Evolutionary conservation across 2,797 vertebrate genomes (phyloP).

Genomic region (Scyliorhinus canicula): DNA sequence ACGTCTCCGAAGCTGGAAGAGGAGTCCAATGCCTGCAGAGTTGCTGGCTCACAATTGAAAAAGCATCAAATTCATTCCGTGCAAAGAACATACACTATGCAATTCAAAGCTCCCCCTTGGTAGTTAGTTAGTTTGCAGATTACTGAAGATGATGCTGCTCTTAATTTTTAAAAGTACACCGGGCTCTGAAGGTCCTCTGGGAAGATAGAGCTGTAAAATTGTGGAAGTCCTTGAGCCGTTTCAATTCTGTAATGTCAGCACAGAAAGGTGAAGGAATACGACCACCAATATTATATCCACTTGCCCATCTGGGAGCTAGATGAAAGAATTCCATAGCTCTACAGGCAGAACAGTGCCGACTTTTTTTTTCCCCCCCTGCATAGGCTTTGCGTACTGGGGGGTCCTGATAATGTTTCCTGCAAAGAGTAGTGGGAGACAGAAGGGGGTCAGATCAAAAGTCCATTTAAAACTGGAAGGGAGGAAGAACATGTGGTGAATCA

Average conservation of each 20-base stretch:
- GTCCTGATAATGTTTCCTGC: constrained; percentile 29
- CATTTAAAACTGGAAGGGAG: constrained; percentile 13
- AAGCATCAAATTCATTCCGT: not conserved
- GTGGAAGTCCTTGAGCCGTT: not conserved
- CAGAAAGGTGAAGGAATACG: not conserved
- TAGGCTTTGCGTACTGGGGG: constrained; percentile 13
- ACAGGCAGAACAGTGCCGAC: constrained; percentile 1
- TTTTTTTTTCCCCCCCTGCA: constrained; percentile 17
- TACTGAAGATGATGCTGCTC: constrained; percentile 11
- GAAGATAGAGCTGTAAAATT: not conserved
- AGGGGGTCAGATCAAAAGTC: constrained; percentile 28
- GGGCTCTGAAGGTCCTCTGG: not conserved
- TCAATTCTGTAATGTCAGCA: not conserved
- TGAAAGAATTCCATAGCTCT: constrained; percentile 33
- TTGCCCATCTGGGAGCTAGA: constrained; percentile 13
- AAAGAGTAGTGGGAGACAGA: constrained; percentile 2
- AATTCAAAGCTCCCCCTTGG: constrained; percentile 27
- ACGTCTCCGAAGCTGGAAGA: not conserved
- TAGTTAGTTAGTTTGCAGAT: not conserved
- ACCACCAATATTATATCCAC: constrained; percentile 21
- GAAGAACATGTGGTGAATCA: constrained; percentile 33
- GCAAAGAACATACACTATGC: not conserved
- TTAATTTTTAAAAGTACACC: constrained; percentile 4
- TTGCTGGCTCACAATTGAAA: not conserved
- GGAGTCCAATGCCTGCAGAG: not conserved